Base-by-base conservation (phyloP, 2,888 invertebrate genomes). In the Amphipyra tragopoginis region DNA sequence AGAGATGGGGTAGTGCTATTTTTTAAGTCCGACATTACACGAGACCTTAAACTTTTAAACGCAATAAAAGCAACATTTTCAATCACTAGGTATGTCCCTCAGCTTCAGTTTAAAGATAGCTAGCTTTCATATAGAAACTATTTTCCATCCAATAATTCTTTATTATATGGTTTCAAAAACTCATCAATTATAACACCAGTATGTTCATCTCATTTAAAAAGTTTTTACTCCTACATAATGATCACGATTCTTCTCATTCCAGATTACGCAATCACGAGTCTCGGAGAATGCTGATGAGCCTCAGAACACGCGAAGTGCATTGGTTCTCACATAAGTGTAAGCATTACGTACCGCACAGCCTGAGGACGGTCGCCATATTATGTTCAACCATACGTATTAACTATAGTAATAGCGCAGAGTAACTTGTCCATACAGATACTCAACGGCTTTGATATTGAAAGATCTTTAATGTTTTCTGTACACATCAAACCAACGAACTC, bases 181-280 rank as follows among this genome's bases (percentile, higher is more conserved):
- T 8, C 3, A 33, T 5, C 33, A 33, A n/a, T n/a, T 33, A 33
- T 6, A 6, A 33, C 3, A 33, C 3, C 3, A 33, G 6, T 5
- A 33, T 33, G 5, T 8, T 21, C 21, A 33, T 33, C 9, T 9
- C 33, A 33, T 13, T 40, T 8, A 2, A 39, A 49, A 21, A 36
- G 14, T 10, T 55, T 43, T 48, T 11, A 21, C 21, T 11, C 9
- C 33, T 48, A 45, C 36, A 39, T 42, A 14, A 36, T 51, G n/a
- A 64, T 13, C 8, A 43, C 2, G 8, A 39, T 47, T 21, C 44
- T 39, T 48, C 13, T 67, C 15, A 82, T 95, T 90, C 49, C 93
- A 96, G 95, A 94, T 92, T 96, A 95, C 82, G 96, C 95, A 54
- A 95, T 95, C 74, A 95, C 95, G 13, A 95, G 95, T 79, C 86